A percentile compares a stretch with the other conserved stretches of the same genome.
Evolutionary conservation across 2,888 invertebrate genomes (phyloP).

Genomic region (Neria commutata): DNA sequence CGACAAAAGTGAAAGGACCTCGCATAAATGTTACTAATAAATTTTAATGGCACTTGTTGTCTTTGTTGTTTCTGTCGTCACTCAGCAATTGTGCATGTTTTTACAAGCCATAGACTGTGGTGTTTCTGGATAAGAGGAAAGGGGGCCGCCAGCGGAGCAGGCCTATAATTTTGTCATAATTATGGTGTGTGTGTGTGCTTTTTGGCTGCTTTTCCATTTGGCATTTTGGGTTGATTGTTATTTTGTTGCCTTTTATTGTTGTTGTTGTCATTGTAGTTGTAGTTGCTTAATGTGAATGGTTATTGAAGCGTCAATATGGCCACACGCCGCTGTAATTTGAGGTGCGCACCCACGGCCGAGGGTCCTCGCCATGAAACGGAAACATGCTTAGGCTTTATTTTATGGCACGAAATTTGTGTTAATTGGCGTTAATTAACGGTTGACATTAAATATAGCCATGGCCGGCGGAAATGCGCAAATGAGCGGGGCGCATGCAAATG

Average conservation of each 20-base stretch:
- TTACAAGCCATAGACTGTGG: too few species aligned
- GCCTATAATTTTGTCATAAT: background rate
- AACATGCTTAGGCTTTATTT: conserved; percentile 14
- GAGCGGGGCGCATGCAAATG: too few species aligned
- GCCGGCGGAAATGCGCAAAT: too few species aligned
- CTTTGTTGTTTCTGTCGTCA: conserved; percentile 2
- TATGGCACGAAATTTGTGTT: conserved; percentile 21
- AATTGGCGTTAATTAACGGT: conserved; percentile 26
- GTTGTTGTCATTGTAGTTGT: background rate
- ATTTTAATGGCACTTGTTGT: conserved; percentile 24
- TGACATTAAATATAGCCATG: background rate
- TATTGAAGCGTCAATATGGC: too few species aligned
- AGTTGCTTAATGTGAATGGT: background rate
- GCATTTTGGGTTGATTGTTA: background rate
- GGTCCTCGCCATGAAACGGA: conserved; percentile 28
- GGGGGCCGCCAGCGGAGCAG: background rate
- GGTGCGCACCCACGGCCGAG: conserved; percentile 3
- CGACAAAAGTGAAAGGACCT: conserved; percentile 7
- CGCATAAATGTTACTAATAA: conserved; percentile 21
- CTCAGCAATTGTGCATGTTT: background rate
- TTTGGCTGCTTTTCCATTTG: too few species aligned
- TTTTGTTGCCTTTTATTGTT: background rate
- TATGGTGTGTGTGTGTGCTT: background rate
- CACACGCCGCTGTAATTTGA: background rate
- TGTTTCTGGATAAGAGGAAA: background rate